phyloP scores from a whole-genome alignment of 1,140 invertebrate genomes.

The Sinonovacula constricta region DNA sequence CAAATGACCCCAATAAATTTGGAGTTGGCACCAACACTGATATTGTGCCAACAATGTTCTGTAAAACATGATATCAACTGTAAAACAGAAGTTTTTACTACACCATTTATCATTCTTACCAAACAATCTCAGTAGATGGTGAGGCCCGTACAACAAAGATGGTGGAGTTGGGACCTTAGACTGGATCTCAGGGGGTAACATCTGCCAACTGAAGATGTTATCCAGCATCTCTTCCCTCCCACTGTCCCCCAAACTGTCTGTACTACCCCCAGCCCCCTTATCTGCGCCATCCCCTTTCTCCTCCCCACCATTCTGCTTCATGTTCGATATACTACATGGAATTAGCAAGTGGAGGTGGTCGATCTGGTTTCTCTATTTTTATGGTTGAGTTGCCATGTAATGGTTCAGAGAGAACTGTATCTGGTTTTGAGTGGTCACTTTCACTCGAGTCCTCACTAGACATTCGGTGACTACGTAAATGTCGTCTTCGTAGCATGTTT shows the following conservation, averaged over 20 bases:
- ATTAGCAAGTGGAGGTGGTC: slow-evolving; percentile 40
- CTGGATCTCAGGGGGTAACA: slow-evolving; percentile 23
- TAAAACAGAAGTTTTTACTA: background rate
- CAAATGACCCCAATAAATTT: background rate
- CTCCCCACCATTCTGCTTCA: slow-evolving; percentile 5
- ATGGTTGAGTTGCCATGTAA: background rate
- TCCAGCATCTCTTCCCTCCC: slow-evolving; percentile 41
- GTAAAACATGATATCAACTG: background rate
- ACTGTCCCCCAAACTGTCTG: slow-evolving; percentile 36
- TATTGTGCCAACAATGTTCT: background rate
- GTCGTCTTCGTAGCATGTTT: slow-evolving; percentile 6
- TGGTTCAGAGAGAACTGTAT: slow-evolving; percentile 35
- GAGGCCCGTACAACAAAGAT: slow-evolving; percentile 35
- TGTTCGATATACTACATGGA: slow-evolving; percentile 25
- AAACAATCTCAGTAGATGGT: slow-evolving; percentile 48
- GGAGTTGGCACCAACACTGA: background rate
- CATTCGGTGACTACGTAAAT: slow-evolving; percentile 28
- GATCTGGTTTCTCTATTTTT: slow-evolving; percentile 32
- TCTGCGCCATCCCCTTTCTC: slow-evolving; percentile 20
- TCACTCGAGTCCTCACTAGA: slow-evolving; percentile 45
- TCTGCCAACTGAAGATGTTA: slow-evolving; percentile 35
- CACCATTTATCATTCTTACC: slow-evolving; percentile 10
- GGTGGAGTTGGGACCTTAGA: slow-evolving; percentile 35
- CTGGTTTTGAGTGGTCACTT: slow-evolving; percentile 47
- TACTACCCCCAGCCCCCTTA: slow-evolving; percentile 21